These are phyloP conservation scores for Tragulus kanchil DNA, from an alignment of 2,113 vertebrate species.

Conservation along the genomic window DNA sequence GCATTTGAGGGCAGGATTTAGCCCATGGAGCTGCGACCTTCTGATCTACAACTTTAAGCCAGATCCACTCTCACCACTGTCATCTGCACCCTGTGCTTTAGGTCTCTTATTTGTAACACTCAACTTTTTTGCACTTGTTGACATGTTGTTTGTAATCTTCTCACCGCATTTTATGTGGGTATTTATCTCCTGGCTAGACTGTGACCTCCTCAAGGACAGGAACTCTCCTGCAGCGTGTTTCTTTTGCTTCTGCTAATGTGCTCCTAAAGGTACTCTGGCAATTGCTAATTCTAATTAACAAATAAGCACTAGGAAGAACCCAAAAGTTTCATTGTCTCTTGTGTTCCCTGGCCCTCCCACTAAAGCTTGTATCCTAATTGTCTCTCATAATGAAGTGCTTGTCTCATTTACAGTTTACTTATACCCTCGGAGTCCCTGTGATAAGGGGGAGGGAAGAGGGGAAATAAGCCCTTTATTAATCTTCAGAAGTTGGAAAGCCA, in stretches of 20 bases:
- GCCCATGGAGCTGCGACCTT: neutral
- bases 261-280: slow-evolving; percentile 27
- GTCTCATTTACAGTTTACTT: slow-evolving; percentile 28
- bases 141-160: slow-evolving; percentile 60
- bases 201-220: slow-evolving; percentile 55
- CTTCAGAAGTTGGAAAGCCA: neutral
- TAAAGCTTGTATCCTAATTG: slow-evolving; percentile 13
- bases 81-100: neutral
- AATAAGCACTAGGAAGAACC: neutral
- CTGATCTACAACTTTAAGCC: neutral
- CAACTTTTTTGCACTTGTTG: slow-evolving; percentile 67
- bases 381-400: slow-evolving; percentile 9
- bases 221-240: neutral
- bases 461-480: neutral
- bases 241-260: neutral
- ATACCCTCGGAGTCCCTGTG: neutral
- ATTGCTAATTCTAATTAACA: neutral
- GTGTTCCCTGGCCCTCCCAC: slow-evolving; percentile 2
- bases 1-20: neutral
- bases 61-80: neutral
- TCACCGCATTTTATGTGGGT: slow-evolving; percentile 63
- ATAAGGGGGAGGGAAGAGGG: neutral
- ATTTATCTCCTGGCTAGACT: slow-evolving; percentile 72
- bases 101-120: slow-evolving; percentile 59
- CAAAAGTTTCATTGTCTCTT: slow-evolving; percentile 32